Evolutionary conservation across 92 coral and sea anemone genomes (phyloP), one percentile per base, ranked within the genome.

Genomic region (Porites cylindrica): DNA sequence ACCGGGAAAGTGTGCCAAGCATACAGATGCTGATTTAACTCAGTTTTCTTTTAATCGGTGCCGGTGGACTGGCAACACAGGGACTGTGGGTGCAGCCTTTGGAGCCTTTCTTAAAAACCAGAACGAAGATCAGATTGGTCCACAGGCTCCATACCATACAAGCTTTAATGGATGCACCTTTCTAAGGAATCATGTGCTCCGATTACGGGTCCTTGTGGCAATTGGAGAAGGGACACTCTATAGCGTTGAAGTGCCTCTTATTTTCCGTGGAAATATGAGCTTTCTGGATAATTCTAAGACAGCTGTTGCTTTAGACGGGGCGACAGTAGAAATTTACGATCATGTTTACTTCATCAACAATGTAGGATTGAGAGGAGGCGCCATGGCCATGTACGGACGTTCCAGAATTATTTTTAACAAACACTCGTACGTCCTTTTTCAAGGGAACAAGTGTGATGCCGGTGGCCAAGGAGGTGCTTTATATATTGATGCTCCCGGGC

Each of bases 331-430:
- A 65, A 91, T 96, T 24, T 68, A 66, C 70, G 95, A 75, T 16
- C 80, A 54, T 12, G 91, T 93, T 32, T 10, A 59, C 58, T 94
- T 96, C 77, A 76, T 47, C 23, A 78, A 78, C 18, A 96, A 96
- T 58, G 85, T 61, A 71, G 99, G 99, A 3, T 85, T 85, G 38
- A 54, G 92, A 64, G 99, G 99, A 6, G 99, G 99, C 16, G 99
- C 96, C 14, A 78, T 96, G 13, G 99, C 98, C 38, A 77, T 96
- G 90, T 96, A 96, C 68, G 99, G 99, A 50, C 94, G 92, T 70
- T 93, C 99, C 29, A 87, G 80, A 85, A 83, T 96, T 59, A 58
- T 81, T 54, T 88, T 94, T 52, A 58, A 69, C 43, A 83, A 90
- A 68, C 81, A 79, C 21, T 94, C 99, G 58, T 52, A 32, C 24